A percentile compares a stretch with the other conserved stretches of the same genome.
Evolutionary conservation across 2,888 invertebrate genomes (phyloP).

Genomic region (Sturmia bella): DNA sequence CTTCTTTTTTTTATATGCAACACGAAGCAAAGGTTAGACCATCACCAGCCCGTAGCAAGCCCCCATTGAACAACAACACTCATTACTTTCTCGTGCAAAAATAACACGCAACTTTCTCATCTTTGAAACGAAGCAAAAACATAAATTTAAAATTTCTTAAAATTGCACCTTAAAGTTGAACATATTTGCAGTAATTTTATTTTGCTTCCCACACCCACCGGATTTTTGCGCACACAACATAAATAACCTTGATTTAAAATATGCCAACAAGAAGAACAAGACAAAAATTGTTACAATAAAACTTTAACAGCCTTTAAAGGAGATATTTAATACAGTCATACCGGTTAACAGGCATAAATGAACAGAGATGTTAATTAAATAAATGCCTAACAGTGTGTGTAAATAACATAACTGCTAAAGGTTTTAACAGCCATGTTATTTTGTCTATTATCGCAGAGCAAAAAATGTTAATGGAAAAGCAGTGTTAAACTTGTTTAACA

Average conservation of each 20-base stretch:
- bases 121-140: background rate
- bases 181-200: background rate
- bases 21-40: no score
- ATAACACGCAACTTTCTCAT: no score
- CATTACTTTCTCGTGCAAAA: no score
- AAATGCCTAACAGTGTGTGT: background rate
- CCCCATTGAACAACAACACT: no score
- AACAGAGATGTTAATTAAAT: background rate
- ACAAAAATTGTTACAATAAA: conserved; percentile 21
- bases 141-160: conserved; percentile 33
- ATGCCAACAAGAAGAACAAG: conserved; percentile 70
- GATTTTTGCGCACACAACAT: conserved; percentile 51
- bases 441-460: background rate
- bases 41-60: no score
- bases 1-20: no score
- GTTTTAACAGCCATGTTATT: background rate
- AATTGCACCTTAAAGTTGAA: conserved; percentile 18
- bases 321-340: background rate
- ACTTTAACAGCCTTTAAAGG: conserved; percentile 49
- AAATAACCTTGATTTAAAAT: conserved; percentile 79
- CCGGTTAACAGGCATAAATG: background rate
- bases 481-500: conserved; percentile 23
- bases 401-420: background rate
- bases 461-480: conserved; percentile 10
- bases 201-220: conserved; percentile 15